Base-by-base conservation (phyloP, 1,140 invertebrate species). In the Aricia agestis region DNA sequence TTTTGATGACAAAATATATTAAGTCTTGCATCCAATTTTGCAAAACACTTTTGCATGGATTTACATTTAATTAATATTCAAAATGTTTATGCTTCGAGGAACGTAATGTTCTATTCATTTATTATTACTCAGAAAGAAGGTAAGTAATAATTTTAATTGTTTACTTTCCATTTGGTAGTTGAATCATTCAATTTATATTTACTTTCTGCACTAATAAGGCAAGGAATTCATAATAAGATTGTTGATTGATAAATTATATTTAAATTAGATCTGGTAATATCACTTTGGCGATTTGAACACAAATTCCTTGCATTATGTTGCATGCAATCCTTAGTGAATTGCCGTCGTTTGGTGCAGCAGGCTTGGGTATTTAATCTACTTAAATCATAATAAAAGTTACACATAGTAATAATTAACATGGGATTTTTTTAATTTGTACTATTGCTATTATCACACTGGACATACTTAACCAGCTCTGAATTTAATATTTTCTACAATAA, bases 181-280 rank as follows among this genome's bases (percentile, higher is more conserved):
- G 89, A 90, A 91, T 91, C 89, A 90, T 90, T 89, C 77, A 91
- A 89, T 85, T 77, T 76, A 78, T 76, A 80, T 82, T 75, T 86
- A 89, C 80, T 88, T 89, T 90, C 89, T 87, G 87, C 87, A 91
- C 87, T 86, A 85, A 85, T 85, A 80, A 68, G 67, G 70, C 73
- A 70, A 65, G 45, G 45, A 52, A 52, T 52, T 52, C 13, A 52
- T 15, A 25, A 25, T 25, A 36, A 36, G 36, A 36, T 7, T 36
- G 36, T 9, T 36, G 36, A 36, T 36, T 36, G 36, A 36, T 6
- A 36, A 36, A 32, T 32, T 6, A 32, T 32, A n/a, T n/a, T n/a
- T n/a, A n/a, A 2, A 25, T 25, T 25, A 25, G 36, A 52, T 52
- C 45, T 52, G 41, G 45, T 11, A 52, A 13, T 36, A 2, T 4